Evolutionary conservation across 2,113 vertebrate genomes (phyloP), one percentile per base, ranked within the genome.

Genomic region (Lophura nycthemera): DNA sequence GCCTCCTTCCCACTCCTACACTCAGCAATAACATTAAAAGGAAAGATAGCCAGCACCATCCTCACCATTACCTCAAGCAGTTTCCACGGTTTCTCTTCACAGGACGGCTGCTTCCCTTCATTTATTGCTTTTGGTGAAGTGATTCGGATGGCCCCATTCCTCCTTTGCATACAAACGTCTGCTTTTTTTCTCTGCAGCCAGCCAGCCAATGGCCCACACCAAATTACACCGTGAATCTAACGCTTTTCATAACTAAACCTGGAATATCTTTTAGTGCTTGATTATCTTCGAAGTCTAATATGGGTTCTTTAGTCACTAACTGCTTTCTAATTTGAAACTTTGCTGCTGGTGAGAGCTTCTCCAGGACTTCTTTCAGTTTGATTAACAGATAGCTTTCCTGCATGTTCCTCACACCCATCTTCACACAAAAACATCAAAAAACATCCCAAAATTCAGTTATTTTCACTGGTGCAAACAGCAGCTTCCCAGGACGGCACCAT

Each of bases 31-130:
- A 74, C 43, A 64, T 77, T 89, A 83, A n/a, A 79, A 34, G 38
- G 66, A 70, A 74, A 87, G 73, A 77, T 65, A 88, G 74, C 64
- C 72, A 27, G 16, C 8, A 76, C 89, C 22, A 10, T 75, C 47
- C 76, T 86, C 77, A 83, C 65, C 47, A 67, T 90, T 90, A 64
- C 66, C 76, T 93, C 52, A 79, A 84, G 78, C 59, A 89, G 86
- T 93, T 93, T 88, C 57, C 70, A 88, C 89, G 38, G 56, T 80
- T 92, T 91, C 50, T 91, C 79, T 82, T 93, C 89, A 92, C 67
- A 88, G 84, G 72, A 71, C 0, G 3, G 57, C 88, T 95, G 72
- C 88, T 95, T 83, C 86, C 42, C 13, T 59, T 92, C 65, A 67
- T 76, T 91, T 87, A 89, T 73, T 79, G 78, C 67, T 89, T 76